These are phyloP conservation scores for Odontomachus brunneus DNA, from an alignment of 1,140 invertebrate species.

Conservation along the genomic window DNA sequence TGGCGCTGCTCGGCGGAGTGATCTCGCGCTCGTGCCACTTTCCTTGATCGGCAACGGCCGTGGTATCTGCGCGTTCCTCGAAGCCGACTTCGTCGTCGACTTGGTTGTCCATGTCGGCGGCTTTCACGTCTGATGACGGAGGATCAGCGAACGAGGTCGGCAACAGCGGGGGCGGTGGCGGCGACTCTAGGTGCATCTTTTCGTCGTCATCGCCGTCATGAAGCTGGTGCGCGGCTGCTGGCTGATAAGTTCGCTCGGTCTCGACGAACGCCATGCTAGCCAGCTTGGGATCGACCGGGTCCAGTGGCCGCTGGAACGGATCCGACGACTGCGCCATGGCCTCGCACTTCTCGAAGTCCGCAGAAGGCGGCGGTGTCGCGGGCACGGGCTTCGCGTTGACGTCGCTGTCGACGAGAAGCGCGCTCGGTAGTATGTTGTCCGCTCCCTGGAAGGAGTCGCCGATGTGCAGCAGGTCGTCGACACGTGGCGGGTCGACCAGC, in stretches of 20 bases:
- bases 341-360: constrained; percentile 74
- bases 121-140: not conserved
- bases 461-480: constrained; percentile 49
- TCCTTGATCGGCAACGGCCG: not conserved
- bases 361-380: constrained; percentile 82
- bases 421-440: constrained; percentile 15
- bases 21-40: constrained; percentile 12
- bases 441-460: constrained; percentile 39
- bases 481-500: constrained; percentile 53
- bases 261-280: constrained; percentile 86
- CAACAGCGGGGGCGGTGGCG: constrained; percentile 16
- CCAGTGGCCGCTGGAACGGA: constrained; percentile 74
- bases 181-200: not conserved
- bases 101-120: not conserved
- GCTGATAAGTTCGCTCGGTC: constrained; percentile 72
- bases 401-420: constrained; percentile 44
- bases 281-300: constrained; percentile 77
- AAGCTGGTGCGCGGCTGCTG: not conserved
- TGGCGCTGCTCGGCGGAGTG: not conserved
- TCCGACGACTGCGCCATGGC: constrained; percentile 61
- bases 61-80: not conserved
- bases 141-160: constrained; percentile 27
- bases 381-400: constrained; percentile 72
- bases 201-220: constrained; percentile 19
- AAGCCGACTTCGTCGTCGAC: not conserved